Base-by-base conservation (phyloP, 2,113 vertebrate genomes). In the Notarius quadriscutis region DNA sequence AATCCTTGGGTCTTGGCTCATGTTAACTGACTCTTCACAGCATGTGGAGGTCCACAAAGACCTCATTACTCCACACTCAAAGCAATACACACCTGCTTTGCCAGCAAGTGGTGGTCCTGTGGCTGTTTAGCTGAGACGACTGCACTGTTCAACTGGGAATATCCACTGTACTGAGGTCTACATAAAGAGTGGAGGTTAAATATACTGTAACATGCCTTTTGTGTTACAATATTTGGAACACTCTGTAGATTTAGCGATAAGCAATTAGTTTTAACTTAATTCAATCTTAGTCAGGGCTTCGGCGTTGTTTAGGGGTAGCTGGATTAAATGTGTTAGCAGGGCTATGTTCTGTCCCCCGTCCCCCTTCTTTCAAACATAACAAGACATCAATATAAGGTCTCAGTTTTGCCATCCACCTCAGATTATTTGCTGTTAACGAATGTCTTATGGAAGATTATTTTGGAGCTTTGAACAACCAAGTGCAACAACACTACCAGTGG, bases 1-100 rank as follows among this genome's bases (percentile, higher is more conserved):
- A 90, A 91, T 91, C 91, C 90, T 92, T 91, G 91, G 90, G 89
- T 86, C 88, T 58, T 81, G 48, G 89, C 89, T 90, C 87, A 85
- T 77, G 85, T 34, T 86, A 53, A 65, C 48, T 12, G 81, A 79
- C 34, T 84, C 53, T 83, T 78, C 53, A 80, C 82, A 82, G 84
- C 63, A 89, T 63, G 41, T 80, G 84, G 55, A 77, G 80, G 30
- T 86, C 82, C 79, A 65, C 50, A 67, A 81, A 79, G 86, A 81
- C 77, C 69, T 87, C 69, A 88, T 89, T 89, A 78, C 88, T 79
- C 63, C 53, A 75, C 51, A 6, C 10, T 77, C 4, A 65, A 74
- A 83, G n/a, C 65, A 57, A 74, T 58, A 41, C 77, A 34, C 78
- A 77, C 55, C 78, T 85, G 53, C 50, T 86, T n/a, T 83, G 87